Evolutionary conservation across 2,113 vertebrate species (phyloP).

Genomic region (Labeo rohita): DNA sequence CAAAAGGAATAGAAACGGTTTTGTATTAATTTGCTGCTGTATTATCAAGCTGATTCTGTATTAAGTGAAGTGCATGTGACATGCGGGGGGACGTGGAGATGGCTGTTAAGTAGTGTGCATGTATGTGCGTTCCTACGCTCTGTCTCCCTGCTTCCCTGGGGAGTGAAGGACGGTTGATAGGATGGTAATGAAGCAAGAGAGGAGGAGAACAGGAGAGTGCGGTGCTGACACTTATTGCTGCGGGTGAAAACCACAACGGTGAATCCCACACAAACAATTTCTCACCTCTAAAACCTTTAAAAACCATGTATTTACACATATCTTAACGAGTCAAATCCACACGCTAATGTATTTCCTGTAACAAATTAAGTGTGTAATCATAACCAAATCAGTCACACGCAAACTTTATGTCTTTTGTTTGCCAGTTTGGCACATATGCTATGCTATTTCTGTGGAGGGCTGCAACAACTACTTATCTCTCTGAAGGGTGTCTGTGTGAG

Average conservation of each 20-base stretch:
- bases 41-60: neutral
- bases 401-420: conserved; percentile 13
- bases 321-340: conserved; percentile 22
- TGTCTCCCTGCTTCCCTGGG: conserved; percentile 44
- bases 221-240: conserved; percentile 58
- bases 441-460: conserved; percentile 25
- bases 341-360: conserved; percentile 26
- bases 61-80: conserved; percentile 45
- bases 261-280: conserved; percentile 28
- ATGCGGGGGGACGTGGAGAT: conserved; percentile 31
- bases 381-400: neutral
- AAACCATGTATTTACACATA: neutral
- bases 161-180: conserved; percentile 49
- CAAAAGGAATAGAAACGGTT: neutral
- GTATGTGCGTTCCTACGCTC: neutral
- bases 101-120: conserved; percentile 22
- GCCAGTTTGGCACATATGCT: conserved; percentile 1
- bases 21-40: neutral
- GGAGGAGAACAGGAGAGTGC: conserved; percentile 39
- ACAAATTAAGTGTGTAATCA: conserved; percentile 23
- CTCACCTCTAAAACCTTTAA: conserved; percentile 10
- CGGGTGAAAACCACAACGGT: conserved; percentile 35
- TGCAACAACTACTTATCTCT: conserved; percentile 28
- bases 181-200: conserved; percentile 43
- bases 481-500: conserved; percentile 10